Base-by-base conservation (phyloP, 2,888 invertebrate species). In the Ophonus ardosiacus region DNA sequence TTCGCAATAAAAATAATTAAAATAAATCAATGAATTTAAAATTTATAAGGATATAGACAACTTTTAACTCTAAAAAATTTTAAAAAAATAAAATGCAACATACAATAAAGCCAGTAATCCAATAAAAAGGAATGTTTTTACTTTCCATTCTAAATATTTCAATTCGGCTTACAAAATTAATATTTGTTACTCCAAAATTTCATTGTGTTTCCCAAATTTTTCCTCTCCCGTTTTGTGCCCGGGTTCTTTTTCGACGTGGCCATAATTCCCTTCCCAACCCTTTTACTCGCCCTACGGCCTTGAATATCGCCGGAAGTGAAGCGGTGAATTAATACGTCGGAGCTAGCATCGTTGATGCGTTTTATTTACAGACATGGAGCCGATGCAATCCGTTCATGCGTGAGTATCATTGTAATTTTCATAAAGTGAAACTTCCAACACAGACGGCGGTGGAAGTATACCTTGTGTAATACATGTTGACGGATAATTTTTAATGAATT, bases 231-330 rank as follows among this genome's bases (percentile, higher is more conserved):
- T 51, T 51, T 51, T 51, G 43, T 31, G 31, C 5, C 43, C 8
- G 7, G 43, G 43, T 8, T 13, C 13, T 7, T 43, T 51, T 51
- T 13, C 43, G 13, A 10, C 1, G 43, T 13, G 43, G 43, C 8
- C 10, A 13, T 10, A 51, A 51, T 51, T 8, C 5, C 31, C 43
- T 10, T 8, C 13, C 3, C 13, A 51, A 51, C 43, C 43, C 43
- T 51, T 51, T 51, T 10, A 7, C 63, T 13, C 63, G 24, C 21
- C 18, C 63, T 13, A 31, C 21, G 63, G 63, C 63, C 63, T 24
- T 63, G 63, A 63, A 24, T 21, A 63, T 59, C 59, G 7, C 59
- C 59, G 63, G 63, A 63, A 63, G 63, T 63, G 63, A 63, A 63
- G 63, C 24, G 24, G 24, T 63, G 63, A 63, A 63, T 63, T 63